Evolutionary conservation across 1,140 invertebrate genomes (phyloP).

Genomic region (Orchestia grillus): DNA sequence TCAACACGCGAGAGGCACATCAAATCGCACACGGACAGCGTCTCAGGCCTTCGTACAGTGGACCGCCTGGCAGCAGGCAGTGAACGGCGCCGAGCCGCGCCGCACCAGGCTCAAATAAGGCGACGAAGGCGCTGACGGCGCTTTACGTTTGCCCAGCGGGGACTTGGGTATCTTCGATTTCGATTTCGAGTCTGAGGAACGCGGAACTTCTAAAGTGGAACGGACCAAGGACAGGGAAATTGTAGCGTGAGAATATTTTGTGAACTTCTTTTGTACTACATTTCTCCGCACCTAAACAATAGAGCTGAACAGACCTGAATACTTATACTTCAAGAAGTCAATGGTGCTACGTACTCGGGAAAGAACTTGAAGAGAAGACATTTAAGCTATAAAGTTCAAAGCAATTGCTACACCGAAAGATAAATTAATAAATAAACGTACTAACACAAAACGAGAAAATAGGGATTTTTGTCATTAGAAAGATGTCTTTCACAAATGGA

Average conservation of each 20-base stretch:
- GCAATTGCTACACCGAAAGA: not conserved
- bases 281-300: not conserved
- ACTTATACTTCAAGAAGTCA: not conserved
- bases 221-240: no score
- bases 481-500: not conserved
- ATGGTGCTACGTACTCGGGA: not conserved
- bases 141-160: not conserved
- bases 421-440: not conserved
- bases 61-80: not conserved
- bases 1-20: not conserved
- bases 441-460: not conserved
- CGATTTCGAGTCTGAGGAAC: not conserved
- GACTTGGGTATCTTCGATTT: slow-evolving; percentile 6
- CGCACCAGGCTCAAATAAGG: not conserved
- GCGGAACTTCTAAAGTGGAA: not conserved
- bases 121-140: not conserved
- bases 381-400: not conserved
- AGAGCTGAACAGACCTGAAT: not conserved
- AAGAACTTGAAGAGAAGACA: not conserved
- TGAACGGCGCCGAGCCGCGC: not conserved
- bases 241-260: not conserved
- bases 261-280: not conserved
- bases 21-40: not conserved
- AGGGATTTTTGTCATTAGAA: not conserved
- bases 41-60: not conserved